phyloP scores from a whole-genome alignment of 2,113 vertebrate species.

The Chaetodon auriga region DNA sequence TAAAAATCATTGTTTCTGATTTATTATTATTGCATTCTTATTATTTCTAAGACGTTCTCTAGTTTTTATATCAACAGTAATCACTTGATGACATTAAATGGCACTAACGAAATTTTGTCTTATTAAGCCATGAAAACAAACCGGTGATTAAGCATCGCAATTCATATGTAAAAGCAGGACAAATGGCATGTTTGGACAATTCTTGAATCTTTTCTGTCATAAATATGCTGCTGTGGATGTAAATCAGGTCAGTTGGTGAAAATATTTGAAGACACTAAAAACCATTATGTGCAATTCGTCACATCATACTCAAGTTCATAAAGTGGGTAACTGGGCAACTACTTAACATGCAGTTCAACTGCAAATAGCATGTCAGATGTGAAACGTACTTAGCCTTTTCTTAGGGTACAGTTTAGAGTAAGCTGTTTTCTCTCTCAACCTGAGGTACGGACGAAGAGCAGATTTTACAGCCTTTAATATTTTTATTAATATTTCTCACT shows the following conservation, averaged over 20 bases:
- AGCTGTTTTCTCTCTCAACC: slow-evolving; percentile 12
- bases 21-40: neutral
- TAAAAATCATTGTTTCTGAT: slow-evolving; percentile 9
- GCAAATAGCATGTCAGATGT: neutral
- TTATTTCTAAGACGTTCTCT: neutral
- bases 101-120: neutral
- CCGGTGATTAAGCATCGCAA: neutral
- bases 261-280: neutral
- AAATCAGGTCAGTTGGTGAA: neutral
- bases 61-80: slow-evolving; percentile 5
- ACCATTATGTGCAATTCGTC: neutral
- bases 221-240: neutral
- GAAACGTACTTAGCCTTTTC: neutral
- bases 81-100: neutral
- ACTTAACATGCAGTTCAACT: slow-evolving; percentile 1
- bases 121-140: neutral
- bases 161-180: neutral
- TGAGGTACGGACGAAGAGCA: neutral
- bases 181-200: too few species aligned
- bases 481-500: neutral
- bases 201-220: neutral
- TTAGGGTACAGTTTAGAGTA: neutral
- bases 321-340: neutral
- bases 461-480: slow-evolving; percentile 26
- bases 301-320: neutral